Conservation (phyloP, 2,888 invertebrate species). For the Nipponacmea schrenckii region DNA sequence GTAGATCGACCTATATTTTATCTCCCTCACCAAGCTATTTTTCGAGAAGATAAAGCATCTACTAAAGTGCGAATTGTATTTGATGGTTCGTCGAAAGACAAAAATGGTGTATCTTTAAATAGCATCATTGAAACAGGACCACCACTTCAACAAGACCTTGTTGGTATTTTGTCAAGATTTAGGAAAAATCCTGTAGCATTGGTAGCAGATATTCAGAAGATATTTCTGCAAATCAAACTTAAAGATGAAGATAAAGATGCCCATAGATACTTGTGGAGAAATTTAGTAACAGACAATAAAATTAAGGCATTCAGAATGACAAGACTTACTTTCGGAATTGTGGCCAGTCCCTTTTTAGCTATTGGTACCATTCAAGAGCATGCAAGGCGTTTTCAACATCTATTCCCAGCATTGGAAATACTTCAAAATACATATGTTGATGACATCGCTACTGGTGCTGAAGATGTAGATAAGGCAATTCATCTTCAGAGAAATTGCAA, state of each 20-base stretch:
- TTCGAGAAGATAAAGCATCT: background rate
- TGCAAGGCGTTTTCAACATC: background rate
- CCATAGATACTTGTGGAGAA: background rate
- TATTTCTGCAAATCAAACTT: background rate
- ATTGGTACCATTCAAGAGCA: background rate
- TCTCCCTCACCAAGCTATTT: conserved; percentile 2
- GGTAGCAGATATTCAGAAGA: background rate
- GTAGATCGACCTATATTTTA: background rate
- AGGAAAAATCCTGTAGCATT: background rate
- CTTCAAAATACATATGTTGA: background rate
- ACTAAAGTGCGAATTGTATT: background rate
- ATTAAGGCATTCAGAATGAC: background rate
- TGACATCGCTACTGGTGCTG: background rate
- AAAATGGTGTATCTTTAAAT: conserved; percentile 6
- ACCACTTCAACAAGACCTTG: conserved; percentile 3
- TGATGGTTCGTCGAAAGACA: conserved; percentile 5
- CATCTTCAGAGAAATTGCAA: background rate
- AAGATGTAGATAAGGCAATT: background rate
- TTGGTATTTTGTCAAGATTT: conserved; percentile 3
- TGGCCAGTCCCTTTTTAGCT: background rate
- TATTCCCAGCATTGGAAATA: background rate
- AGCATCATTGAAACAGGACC: background rate
- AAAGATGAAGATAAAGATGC: background rate
- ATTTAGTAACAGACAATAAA: background rate
- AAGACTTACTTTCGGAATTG: background rate